These are phyloP conservation scores for Amphiduros pacificus DNA, from an alignment of 2,888 invertebrate genomes.

Conservation along the genomic window DNA sequence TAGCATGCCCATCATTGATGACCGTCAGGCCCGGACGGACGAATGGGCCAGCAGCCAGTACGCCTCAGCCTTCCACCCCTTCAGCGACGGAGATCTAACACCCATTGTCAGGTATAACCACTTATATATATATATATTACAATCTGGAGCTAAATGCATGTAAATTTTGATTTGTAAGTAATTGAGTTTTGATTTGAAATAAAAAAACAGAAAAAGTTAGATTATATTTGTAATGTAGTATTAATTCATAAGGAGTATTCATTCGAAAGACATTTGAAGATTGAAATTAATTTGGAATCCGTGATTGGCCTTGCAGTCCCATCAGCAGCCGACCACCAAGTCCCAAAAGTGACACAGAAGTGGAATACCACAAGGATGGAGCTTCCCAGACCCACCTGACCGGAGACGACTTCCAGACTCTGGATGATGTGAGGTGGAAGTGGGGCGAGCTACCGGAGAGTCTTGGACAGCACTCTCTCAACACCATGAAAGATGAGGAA, in stretches of 20 bases:
- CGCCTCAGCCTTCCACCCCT: constrained; percentile 69
- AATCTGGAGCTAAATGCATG: too few relatives aligned
- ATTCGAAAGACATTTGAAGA: background rate
- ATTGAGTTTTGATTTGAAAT: background rate
- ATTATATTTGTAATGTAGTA: background rate
- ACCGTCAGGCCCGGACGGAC: constrained; percentile 19
- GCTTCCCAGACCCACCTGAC: constrained; percentile 66
- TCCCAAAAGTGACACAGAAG: constrained; percentile 93
- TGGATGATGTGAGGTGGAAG: constrained; percentile 48
- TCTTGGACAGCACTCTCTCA: background rate
- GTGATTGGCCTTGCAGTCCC: constrained; percentile 39
- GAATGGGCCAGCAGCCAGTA: constrained; percentile 34
- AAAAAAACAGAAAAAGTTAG: background rate
- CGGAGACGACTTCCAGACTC: constrained; percentile 21
- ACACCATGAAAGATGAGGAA: background rate
- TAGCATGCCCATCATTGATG: constrained; percentile 22
- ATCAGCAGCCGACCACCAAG: constrained; percentile 74
- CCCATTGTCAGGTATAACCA: constrained; percentile 69
- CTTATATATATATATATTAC: too few relatives aligned
- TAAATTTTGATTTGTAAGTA: too few relatives aligned
- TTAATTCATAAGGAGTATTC: too few relatives aligned
- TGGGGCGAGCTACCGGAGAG: constrained; percentile 58
- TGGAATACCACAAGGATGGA: constrained; percentile 74
- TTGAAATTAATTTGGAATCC: background rate
- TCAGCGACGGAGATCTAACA: constrained; percentile 90